Percentiles rank a stretch among this genome's conserved stretches.
Evolutionary conservation across 2,113 vertebrate species (phyloP).

Genomic region (Panthera uncia): DNA sequence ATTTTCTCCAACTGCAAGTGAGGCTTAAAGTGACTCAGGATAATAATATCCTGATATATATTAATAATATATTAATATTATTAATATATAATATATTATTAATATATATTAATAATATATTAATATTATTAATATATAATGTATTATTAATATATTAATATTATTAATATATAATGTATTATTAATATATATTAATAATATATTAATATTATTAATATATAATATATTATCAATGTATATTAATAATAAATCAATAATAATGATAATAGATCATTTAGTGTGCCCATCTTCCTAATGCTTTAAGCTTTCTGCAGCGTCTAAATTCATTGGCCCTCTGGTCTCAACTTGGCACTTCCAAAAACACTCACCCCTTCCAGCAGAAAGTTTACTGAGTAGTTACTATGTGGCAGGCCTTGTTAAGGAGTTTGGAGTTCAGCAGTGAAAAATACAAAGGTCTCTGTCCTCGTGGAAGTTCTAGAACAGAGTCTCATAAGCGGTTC

Average conservation of each 20-base stretch:
- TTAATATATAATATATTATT: no score
- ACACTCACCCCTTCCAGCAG: not conserved
- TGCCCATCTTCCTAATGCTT: not conserved
- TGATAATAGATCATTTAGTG: not conserved
- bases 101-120: no score
- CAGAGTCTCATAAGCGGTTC: not conserved
- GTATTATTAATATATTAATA: no score
- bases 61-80: no score
- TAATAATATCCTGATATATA: no score
- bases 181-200: no score
- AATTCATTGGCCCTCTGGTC: not conserved
- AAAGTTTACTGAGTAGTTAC: not conserved
- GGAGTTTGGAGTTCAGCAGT: not conserved
- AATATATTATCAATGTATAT: no score
- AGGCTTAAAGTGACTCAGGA: not conserved
- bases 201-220: no score
- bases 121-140: no score
- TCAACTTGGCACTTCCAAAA: not conserved
- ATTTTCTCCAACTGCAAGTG: not conserved
- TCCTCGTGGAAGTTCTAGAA: not conserved
- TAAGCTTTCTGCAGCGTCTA: not conserved
- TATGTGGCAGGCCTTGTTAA: not conserved
- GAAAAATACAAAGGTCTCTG: conserved; percentile 3
- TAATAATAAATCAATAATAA: no score
- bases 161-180: no score